Base-by-base conservation (phyloP, 2,797 vertebrate genomes). In the Diplodus puntazzo region DNA sequence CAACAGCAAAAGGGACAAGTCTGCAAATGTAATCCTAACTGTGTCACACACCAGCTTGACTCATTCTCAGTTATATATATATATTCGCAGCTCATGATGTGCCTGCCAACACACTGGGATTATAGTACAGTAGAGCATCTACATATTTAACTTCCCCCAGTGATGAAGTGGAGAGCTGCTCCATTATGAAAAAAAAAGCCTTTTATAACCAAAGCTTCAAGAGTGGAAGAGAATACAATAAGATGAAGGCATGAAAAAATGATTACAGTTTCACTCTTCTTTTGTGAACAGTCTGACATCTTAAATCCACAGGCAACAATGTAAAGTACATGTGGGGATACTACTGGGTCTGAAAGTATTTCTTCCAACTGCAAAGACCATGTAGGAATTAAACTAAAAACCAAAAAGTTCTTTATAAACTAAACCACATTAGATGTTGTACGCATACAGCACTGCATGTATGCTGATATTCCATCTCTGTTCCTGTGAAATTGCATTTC, bases 31-130 rank as follows among this genome's bases (percentile, higher is more conserved):
- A 66, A 81, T 80, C 71, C 72, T 73, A 80, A 74, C 66, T 80
- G 59, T 70, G 78, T 76, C 82, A 79, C 74, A 78, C 77, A 84
- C 61, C 80, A 79, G 78, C 74, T 86, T 82, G 88, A 84, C 67
- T 86, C 82, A 80, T 80, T 86, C 68, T 42, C 65, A 64, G 59
- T 71, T 75, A 60, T 62, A 84, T 77, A 57, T 63, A 74, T 66
- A 55, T 69, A 53, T 60, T 78, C 76, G 68, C 61, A 79, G 83
- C 75, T 83, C 79, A 77, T 52, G 45, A 73, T 78, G 75, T 84
- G 71, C 79, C 64, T 83, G 76, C 80, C 69, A 89, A 82, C 77
- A 73, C 43, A 68, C 60, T 72, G 57, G 69, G 66, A 83, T 75
- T 86, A 65, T 68, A 81, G 73, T 80, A 86, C 76, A 87, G 80